Evolutionary conservation across 2,888 invertebrate species (phyloP), one percentile per base, ranked within the genome.

Genomic region (Listrodromus nycthemerus): DNA sequence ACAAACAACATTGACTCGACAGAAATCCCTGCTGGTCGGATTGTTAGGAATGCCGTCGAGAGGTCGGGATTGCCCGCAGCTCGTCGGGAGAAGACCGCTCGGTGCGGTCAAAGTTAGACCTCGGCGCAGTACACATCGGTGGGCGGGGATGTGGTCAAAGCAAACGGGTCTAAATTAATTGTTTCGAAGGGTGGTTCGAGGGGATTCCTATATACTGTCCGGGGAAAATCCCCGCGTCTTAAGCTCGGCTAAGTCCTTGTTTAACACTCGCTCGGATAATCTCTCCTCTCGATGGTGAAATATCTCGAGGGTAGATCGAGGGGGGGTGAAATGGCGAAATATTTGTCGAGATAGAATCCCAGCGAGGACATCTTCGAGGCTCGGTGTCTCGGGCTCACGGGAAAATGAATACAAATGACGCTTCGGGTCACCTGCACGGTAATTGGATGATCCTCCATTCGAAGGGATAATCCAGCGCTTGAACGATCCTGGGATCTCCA

Each of bases 381-480:
- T n/a, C n/a, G 83, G 70, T 85, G 76, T 80, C 86, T 87, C 81
- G 85, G 80, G 84, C 74, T 83, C 45, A 45, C 48, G 79, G 69
- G 82, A 86, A 89, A 90, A 91, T 91, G 89, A 91, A 92, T 91
- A 91, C 90, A 91, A 92, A 92, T 91, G 89, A 91, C 85, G 86
- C 86, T 86, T 71, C 63, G 87, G 90, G 90, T 91, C 90, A 91
- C 91, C 90, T 90, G 90, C 86, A 86, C 85, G 85, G 83, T 92
- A 92, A 92, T 92, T 92, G 91, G 91, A 92, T 91, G 90, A 92
- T 90, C 88, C 88, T 88, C 88, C 84, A 90, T 90, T 91, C 89
- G 81, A 37, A 67, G 85, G 90, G 91, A 91, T 92, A 89, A 91
- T 90, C 90, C 88, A 86, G 79, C 86, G 87, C 82, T 89, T 27